Base-by-base conservation (phyloP, 2,797 vertebrate species). In the Gymnothorax reevesii region DNA sequence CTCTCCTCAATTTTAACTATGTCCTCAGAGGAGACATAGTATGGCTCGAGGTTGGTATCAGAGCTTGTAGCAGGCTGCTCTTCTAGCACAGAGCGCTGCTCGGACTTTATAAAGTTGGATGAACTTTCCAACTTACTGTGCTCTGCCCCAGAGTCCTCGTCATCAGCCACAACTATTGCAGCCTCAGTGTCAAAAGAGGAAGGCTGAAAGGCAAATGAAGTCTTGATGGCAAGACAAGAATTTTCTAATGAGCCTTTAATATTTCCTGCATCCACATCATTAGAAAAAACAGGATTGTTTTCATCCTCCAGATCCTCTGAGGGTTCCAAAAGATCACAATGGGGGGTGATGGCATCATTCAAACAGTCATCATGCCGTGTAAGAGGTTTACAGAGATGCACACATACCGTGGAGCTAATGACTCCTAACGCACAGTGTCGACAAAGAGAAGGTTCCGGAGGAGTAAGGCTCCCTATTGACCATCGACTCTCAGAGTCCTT, bases 241-340 rank as follows among this genome's bases (percentile, higher is more conserved):
- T 95, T 94, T 25, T 95, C 95, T 0, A 95, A 94, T 60, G 88
- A 84, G 82, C 96, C 95, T 91, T 95, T 96, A 85, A 95, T 96
- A 87, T 95, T 95, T 85, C 95, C 95, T n/a, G 95, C 94, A 90
- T 96, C 95, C 96, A 96, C 8, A 93, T 94, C 84, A 91, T 93
- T 15, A 91, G 84, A 15, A 25, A 25, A 73, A 25, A n/a, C 52
- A 55, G 54, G 49, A 25, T 8, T 89, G 8, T 91, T 87, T 3
- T 87, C 87, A 17, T 89, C 86, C 25, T 88, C 88, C 8, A 82
- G 17, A 82, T 90, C 87, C 64, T 87, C 87, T 57, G 84, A 90
- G 60, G 94, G 93, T 83, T 94, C 93, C 82, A 93, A 95, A 12
- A 91, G 94, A 82, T 95, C 93, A 82, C 95, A 95, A 22, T 87